phyloP scores from a whole-genome alignment of 2,797 vertebrate species.

The Mus caroli region DNA sequence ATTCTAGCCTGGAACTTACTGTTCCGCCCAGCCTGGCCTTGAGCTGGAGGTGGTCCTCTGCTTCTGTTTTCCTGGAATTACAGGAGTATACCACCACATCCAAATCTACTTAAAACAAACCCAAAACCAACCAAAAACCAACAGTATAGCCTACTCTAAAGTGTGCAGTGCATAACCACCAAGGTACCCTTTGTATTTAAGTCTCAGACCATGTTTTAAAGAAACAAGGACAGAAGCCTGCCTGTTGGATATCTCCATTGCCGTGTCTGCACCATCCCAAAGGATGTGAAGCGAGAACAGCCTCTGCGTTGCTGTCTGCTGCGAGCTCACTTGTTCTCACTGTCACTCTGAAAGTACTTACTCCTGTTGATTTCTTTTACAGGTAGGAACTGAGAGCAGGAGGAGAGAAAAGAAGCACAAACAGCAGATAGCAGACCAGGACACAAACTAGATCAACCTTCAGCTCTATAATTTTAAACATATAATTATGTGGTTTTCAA shows the following conservation, averaged over 20 bases:
- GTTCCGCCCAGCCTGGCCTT: background rate
- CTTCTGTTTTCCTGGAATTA: background rate
- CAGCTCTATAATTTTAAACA: background rate
- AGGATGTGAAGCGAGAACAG: background rate
- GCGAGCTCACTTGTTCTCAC: background rate
- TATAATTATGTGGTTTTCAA: slow-evolving; percentile 11
- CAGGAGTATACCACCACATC: background rate
- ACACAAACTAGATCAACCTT: background rate
- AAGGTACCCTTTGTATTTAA: slow-evolving; percentile 4
- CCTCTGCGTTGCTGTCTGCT: background rate
- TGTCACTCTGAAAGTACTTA: background rate
- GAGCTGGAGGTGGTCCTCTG: background rate
- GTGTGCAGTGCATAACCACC: background rate
- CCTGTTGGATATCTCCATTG: background rate
- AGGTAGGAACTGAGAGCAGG: slow-evolving; percentile 2
- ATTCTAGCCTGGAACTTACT: background rate
- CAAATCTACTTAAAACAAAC: background rate
- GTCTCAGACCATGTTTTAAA: background rate
- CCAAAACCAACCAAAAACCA: too few relatives aligned
- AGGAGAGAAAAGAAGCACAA: background rate
- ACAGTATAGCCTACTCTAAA: background rate
- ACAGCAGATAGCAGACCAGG: background rate
- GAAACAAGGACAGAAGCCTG: slow-evolving; percentile 4
- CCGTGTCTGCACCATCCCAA: background rate
- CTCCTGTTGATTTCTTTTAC: background rate